Base-by-base conservation (phyloP, 2,797 vertebrate genomes). In the Loriculus beryllinus region DNA sequence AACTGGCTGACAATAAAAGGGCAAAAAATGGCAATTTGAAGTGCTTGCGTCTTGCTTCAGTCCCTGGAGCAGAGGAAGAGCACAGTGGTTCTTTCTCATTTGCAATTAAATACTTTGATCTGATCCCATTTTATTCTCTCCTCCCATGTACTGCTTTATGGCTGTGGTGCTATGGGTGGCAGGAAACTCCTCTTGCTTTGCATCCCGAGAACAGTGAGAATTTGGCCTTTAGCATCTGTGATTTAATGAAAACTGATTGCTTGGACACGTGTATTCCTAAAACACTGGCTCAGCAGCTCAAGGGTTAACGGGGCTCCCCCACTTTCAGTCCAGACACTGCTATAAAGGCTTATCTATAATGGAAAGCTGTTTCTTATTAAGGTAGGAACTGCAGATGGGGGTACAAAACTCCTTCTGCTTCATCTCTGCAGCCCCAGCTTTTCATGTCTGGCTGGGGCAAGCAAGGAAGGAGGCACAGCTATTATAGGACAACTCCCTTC, bases 1-100 rank as follows among this genome's bases (percentile, higher is more conserved):
- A 77, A 21, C 51, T 47, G 42, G 20, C 56, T 85, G 56, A 80
- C 90, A 86, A 70, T 14, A 52, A 68, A 77, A 74, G 20, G 80
- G 6, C 13, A 29, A 83, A 85, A 56, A 14, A 12, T 3, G 37
- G 11, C 12, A 19, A 16, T 77, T 49, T 60, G 71, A 74, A 91
- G 74, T 22, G 51, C 47, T 64, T n/a, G 15, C 45, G 6, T 57
- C 67, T 71, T 69, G 45, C 33, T 82, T 5, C 48, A 4, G 7
- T 80, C 16, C 47, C n/a, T 29, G 47, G 45, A 47, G 35, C 43
- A 48, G 40, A 69, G 22, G 74, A 63, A 59, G 42, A 49, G 9
- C 47, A 31, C 11, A 25, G 37, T 40, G 39, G 35, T 35, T 76
- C 13, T 2, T 80, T 56, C 60, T 75, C 31, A 64, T 68, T 75